Evolutionary conservation across 1,140 invertebrate species (phyloP).

Genomic region (Microplitis demolitor): DNA sequence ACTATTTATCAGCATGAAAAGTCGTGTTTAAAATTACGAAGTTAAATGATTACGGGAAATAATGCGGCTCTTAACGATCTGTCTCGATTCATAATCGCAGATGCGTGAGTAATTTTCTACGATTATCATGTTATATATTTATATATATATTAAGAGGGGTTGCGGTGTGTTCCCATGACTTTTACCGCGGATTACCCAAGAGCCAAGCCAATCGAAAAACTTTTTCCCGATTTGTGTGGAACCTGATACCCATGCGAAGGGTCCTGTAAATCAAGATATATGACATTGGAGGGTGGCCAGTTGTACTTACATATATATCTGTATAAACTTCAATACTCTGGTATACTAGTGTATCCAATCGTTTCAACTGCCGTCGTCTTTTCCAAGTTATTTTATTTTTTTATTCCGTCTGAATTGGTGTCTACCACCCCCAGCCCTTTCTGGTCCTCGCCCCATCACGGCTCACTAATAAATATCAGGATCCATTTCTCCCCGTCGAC

Average conservation of each 20-base stretch:
- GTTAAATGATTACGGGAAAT: too few species aligned
- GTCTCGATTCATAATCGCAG: conserved; percentile 22
- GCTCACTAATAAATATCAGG: conserved; percentile 35
- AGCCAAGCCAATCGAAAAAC: conserved; percentile 31
- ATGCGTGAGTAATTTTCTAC: conserved; percentile 35
- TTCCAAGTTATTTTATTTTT: conserved; percentile 2
- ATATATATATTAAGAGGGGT: background rate
- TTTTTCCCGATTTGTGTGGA: conserved; percentile 60
- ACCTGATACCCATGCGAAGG: conserved; percentile 60
- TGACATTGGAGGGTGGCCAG: conserved; percentile 36
- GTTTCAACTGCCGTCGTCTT: background rate
- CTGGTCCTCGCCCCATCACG: conserved; percentile 9
- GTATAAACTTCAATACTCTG: background rate
- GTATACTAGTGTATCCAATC: conserved; percentile 3
- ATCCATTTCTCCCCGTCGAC: conserved; percentile 6
- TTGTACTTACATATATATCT: background rate
- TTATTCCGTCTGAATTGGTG: background rate
- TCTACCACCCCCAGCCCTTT: background rate
- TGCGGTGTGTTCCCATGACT: conserved; percentile 28
- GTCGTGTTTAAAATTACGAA: too few species aligned
- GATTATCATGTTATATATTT: conserved; percentile 15
- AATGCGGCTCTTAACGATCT: background rate
- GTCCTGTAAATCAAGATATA: conserved; percentile 61
- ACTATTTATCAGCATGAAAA: too few species aligned
- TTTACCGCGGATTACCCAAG: conserved; percentile 38